Evolutionary conservation across 2,797 vertebrate species (phyloP).

Genomic region (Labroides dimidiatus): DNA sequence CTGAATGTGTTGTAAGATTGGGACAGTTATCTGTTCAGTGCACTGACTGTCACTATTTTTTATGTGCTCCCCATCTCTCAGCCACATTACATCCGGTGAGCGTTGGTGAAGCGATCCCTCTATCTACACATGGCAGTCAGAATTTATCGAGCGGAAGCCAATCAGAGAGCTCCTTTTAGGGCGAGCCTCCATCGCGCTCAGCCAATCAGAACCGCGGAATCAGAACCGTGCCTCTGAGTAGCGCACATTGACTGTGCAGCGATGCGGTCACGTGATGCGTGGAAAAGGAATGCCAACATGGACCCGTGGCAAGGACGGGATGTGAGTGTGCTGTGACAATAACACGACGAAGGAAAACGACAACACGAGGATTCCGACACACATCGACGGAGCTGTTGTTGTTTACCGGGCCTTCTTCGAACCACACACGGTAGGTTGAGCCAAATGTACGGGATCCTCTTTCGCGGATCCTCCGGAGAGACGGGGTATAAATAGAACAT

Average conservation of each 20-base stretch:
- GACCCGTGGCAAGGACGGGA: constrained; percentile 85
- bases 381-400: constrained; percentile 38
- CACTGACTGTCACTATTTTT: background rate
- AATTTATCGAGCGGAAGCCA: constrained; percentile 68
- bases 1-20: too few species aligned
- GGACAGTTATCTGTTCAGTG: too few species aligned
- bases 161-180: constrained; percentile 66
- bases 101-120: background rate
- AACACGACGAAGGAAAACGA: constrained; percentile 66
- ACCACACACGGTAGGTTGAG: constrained; percentile 56
- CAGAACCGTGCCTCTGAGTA: constrained; percentile 80
- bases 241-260: constrained; percentile 57
- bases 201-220: constrained; percentile 75
- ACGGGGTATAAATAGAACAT: constrained; percentile 50
- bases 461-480: constrained; percentile 3
- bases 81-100: constrained; percentile 19
- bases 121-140: constrained; percentile 73
- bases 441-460: background rate
- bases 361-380: background rate
- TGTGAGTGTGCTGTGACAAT: constrained; percentile 62
- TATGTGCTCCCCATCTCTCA: constrained; percentile 17
- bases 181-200: constrained; percentile 81
- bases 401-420: background rate
- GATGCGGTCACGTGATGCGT: constrained; percentile 84
- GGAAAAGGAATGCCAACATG: constrained; percentile 84